A percentile compares a stretch with the other conserved stretches of the same genome.
Evolutionary conservation across 1,140 invertebrate genomes (phyloP).

Genomic region (Phenacoccus solenopsis): DNA sequence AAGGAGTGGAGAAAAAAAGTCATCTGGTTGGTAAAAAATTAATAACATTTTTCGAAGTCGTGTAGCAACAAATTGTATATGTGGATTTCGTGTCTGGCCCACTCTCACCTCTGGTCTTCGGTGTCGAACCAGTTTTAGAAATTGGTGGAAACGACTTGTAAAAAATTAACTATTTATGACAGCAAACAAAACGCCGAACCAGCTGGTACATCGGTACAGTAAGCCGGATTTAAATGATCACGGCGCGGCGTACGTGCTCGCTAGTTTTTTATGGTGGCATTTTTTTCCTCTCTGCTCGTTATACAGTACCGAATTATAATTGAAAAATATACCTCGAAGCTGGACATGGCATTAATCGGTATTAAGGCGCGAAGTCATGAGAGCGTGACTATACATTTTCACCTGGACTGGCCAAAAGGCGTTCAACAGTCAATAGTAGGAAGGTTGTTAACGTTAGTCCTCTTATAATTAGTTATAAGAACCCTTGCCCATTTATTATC

Average conservation of each 20-base stretch:
- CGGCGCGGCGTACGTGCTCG: too few species aligned
- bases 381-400: background rate
- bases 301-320: background rate
- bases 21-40: background rate
- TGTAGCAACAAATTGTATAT: background rate
- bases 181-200: background rate
- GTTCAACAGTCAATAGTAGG: background rate
- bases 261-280: background rate
- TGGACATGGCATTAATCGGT: background rate
- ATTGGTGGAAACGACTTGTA: background rate
- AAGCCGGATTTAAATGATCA: background rate
- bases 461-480: background rate
- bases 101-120: background rate
- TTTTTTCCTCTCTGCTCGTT: too few species aligned
- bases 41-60: background rate
- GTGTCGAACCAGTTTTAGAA: background rate
- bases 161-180: slow-evolving; percentile 3
- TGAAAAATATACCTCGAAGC: background rate
- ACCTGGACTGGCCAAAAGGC: background rate
- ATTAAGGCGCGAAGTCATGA: background rate
- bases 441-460: background rate
- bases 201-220: too few species aligned
- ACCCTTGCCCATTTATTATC: background rate
- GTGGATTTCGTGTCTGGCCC: background rate
- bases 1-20: too few species aligned